Evolutionary conservation across 2,888 invertebrate genomes (phyloP).

Genomic region (Eupithecia pulchellata): DNA sequence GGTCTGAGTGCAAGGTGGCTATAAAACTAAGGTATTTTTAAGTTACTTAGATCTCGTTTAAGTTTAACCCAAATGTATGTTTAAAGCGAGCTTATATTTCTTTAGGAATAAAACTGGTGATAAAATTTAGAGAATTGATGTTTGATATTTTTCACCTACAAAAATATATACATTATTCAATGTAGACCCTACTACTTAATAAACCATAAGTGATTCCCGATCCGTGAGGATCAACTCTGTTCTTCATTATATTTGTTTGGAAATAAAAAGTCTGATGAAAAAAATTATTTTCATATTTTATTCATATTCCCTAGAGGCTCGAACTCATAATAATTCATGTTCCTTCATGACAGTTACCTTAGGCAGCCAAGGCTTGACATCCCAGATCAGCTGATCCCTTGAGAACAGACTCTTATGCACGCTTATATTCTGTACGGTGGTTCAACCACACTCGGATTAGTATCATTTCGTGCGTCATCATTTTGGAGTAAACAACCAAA

Average conservation of each 20-base stretch:
- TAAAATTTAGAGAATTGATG: background rate
- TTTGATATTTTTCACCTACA: background rate
- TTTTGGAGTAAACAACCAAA: too few species aligned
- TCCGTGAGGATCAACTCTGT: background rate
- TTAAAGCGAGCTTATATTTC: background rate
- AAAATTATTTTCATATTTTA: too few species aligned
- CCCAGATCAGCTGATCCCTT: slow-evolving; percentile 98
- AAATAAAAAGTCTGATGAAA: too few species aligned
- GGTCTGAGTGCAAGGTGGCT: too few species aligned
- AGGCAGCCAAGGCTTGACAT: slow-evolving; percentile 97
- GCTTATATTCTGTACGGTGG: slow-evolving; percentile 90
- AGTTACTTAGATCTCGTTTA: background rate
- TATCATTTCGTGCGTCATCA: too few species aligned
- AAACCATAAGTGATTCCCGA: background rate
- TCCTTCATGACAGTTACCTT: slow-evolving; percentile 86
- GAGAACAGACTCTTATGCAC: slow-evolving; percentile 99
- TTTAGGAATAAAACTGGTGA: background rate
- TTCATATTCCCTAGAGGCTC: background rate
- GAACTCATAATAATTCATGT: background rate
- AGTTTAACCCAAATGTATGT: background rate
- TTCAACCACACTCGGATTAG: too few species aligned
- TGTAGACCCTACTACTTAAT: too few species aligned
- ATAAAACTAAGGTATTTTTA: slow-evolving; percentile 13
- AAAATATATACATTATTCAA: too few species aligned
- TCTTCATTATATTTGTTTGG: background rate